Conservation (phyloP, 2,113 vertebrate genomes). For the Paracanthobrama guichenoti region DNA sequence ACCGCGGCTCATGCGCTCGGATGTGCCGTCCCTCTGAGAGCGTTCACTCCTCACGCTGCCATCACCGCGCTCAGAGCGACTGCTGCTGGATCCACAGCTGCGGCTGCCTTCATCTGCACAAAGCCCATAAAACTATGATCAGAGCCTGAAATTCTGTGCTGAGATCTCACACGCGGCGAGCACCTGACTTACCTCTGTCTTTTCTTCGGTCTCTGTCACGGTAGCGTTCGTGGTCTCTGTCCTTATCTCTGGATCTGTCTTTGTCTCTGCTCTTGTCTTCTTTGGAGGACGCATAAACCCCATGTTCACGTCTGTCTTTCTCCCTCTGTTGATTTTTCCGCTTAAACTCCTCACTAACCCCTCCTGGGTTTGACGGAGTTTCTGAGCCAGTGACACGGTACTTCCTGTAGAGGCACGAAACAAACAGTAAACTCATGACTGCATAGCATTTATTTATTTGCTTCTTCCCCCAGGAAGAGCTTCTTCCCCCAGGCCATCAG, state of each 20-base stretch:
- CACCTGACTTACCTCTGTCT: conserved; percentile 76
- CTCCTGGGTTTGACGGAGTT: conserved; percentile 93
- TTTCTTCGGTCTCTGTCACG: conserved; percentile 76
- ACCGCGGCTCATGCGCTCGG: conserved; percentile 81
- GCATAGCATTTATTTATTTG: background rate
- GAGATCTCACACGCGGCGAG: background rate
- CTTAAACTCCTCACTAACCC: conserved; percentile 94
- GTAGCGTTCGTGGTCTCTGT: conserved; percentile 69
- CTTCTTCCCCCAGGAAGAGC: too few species aligned
- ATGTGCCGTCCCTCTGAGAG: conserved; percentile 79
- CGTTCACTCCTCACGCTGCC: conserved; percentile 74
- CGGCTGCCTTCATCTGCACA: conserved; percentile 80
- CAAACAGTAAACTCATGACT: background rate
- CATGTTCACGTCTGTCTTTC: conserved; percentile 88
- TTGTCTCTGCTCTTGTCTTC: conserved; percentile 84
- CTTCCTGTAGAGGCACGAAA: conserved; percentile 72
- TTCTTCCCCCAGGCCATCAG: too few species aligned
- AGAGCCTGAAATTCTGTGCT: background rate
- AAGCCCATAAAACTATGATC: conserved; percentile 24
- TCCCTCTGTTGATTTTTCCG: conserved; percentile 90
- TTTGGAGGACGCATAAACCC: conserved; percentile 93
- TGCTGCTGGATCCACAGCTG: conserved; percentile 73
- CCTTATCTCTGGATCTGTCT: conserved; percentile 70
- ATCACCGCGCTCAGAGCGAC: conserved; percentile 70
- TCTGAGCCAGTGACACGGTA: conserved; percentile 92